Percentiles rank a stretch among this genome's conserved stretches.
phyloP scores from a whole-genome alignment of 1,140 invertebrate genomes.

The Aradophagus sp. region DNA sequence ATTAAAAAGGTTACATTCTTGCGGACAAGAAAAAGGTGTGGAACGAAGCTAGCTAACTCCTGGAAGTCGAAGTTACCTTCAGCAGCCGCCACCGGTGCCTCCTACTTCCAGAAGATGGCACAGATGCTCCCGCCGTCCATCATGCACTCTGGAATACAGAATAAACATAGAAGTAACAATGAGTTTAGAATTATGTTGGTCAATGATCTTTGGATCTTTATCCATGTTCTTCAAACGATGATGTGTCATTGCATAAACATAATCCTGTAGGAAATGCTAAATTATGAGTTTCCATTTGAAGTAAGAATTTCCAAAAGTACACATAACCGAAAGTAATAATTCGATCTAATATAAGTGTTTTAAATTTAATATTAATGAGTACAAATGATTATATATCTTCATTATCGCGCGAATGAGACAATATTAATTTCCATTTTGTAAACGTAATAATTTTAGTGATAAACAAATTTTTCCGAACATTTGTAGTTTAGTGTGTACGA shows the following conservation, averaged over 20 bases:
- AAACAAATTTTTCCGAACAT: too few relatives aligned
- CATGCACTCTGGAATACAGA: conserved; percentile 80
- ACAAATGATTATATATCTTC: too few relatives aligned
- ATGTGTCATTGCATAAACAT: conserved; percentile 21
- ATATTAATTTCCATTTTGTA: too few relatives aligned
- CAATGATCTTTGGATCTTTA: conserved; percentile 53
- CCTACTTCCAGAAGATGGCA: conserved; percentile 79
- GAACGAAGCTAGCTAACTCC: conserved; percentile 77
- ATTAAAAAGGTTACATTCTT: conserved; percentile 42
- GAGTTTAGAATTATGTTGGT: conserved; percentile 61
- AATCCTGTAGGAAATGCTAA: conserved; percentile 50
- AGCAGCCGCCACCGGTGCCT: conserved; percentile 76
- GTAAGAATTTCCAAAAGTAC: too few relatives aligned
- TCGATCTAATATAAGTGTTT: too few relatives aligned
- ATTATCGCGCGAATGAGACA: too few relatives aligned
- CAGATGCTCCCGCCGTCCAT: conserved; percentile 77
- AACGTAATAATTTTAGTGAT: too few relatives aligned
- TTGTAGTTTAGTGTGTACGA: too few relatives aligned
- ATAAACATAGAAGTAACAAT: conserved; percentile 75
- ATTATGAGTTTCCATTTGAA: conserved; percentile 43
- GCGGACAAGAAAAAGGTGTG: conserved; percentile 56
- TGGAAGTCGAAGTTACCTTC: conserved; percentile 79
- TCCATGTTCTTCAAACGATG: conserved; percentile 44
- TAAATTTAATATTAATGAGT: too few relatives aligned
- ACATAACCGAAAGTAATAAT: too few relatives aligned